Conservation (phyloP, 2,797 vertebrate species). For the Cirrhinus mrigala region DNA sequence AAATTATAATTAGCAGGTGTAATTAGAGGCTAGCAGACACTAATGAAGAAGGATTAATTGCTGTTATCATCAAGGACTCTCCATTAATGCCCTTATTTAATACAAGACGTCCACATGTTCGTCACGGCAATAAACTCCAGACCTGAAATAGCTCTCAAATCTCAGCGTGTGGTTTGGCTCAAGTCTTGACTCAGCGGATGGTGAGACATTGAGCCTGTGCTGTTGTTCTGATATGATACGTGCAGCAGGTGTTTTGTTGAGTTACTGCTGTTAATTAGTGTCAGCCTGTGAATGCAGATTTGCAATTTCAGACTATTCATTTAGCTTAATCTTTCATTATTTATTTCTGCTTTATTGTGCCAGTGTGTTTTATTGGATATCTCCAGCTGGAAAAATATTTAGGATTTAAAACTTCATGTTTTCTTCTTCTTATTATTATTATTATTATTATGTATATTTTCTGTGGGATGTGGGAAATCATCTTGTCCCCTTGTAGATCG, state of each 20-base stretch:
- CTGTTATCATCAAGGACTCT: slow-evolving; percentile 62
- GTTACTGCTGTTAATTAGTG: neutral
- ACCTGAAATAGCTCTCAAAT: slow-evolving; percentile 18
- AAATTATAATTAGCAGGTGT: slow-evolving; percentile 62
- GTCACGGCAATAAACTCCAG: slow-evolving; percentile 16
- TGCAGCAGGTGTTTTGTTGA: neutral
- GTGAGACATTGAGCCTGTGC: neutral
- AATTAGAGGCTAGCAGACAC: slow-evolving; percentile 61
- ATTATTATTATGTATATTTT: neutral
- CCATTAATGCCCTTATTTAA: slow-evolving; percentile 57
- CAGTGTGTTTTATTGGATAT: neutral
- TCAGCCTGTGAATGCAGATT: neutral
- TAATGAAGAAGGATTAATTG: slow-evolving; percentile 64
- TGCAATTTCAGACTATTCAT: neutral
- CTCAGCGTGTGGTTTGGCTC: neutral
- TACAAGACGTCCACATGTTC: slow-evolving; percentile 44
- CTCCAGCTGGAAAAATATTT: neutral
- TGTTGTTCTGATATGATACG: neutral
- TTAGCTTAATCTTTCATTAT: neutral
- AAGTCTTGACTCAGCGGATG: neutral
- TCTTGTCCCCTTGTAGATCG: neutral
- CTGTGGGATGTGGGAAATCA: neutral
- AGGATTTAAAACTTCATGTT: neutral
- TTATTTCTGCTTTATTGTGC: neutral
- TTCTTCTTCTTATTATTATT: neutral